Evolutionary conservation across 2,113 vertebrate genomes (phyloP), one percentile per base, ranked within the genome.

Genomic region (Melospiza georgiana): DNA sequence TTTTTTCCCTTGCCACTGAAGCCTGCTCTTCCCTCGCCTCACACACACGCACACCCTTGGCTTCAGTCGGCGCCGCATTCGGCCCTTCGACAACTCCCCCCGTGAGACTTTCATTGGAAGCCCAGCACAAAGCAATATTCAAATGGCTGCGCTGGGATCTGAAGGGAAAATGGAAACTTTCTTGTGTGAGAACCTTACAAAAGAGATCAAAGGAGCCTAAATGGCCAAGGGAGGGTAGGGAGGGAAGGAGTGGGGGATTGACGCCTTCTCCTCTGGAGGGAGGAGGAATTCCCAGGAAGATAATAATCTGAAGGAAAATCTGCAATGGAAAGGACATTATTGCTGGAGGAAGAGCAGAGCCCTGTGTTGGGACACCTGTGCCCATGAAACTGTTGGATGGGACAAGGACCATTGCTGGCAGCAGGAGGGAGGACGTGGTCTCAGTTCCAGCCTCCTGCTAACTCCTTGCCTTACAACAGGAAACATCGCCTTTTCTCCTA

Each of bases 151-250:
- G 46, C 89, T 0, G 4, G 69, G 89, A 92, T 95, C 89, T 89
- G 65, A 88, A 89, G 93, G 62, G 95, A 86, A 95, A 95, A 95
- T 89, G 92, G 92, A 94, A 97, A 96, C 94, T 96, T 94, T 94
- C 89, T 94, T 88, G 55, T 95, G 94, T 79, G 74, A 91, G 93
- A 94, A 94, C 80, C 85, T 95, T 67, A 96, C 89, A 95, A 96
- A 96, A 90, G 94, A 96, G 89, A 96, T 93, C 96, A 97, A 97
- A 97, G 95, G 74, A 94, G 66, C 67, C 90, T 85, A 93, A 94
- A 91, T 21, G 93, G 94, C 89, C 88, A 91, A 87, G 88, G 90
- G 89, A 96, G 89, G 90, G 84, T 87, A 69, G 89, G 52, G 62
- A 95, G 92, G 89, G 92, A 94, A 81, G 71, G 90, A 95, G 77